Evolutionary conservation across 2,113 vertebrate species (phyloP), one percentile per base, ranked within the genome.

Genomic region (Ardeotis arabs): DNA sequence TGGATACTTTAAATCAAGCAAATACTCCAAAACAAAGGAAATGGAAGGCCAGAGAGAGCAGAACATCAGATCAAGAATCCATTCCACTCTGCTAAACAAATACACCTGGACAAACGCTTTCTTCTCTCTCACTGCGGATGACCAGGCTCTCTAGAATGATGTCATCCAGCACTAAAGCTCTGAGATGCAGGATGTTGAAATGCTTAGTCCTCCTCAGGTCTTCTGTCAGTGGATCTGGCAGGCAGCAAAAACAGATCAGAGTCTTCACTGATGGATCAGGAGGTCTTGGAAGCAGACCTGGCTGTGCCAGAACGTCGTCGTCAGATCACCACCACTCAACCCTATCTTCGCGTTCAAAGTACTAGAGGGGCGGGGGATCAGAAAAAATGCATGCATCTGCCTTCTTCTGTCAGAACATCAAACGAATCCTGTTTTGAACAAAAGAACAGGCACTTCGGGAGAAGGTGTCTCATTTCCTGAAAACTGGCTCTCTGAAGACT

Each of bases 21-120:
- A 89, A 87, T 56, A 87, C 70, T 94, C 58, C 66, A 92, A 95
- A 96, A 89, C 80, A 96, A 91, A 95, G 64, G 81, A 96, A 95
- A 41, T 75, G 56, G 84, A 91, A 97, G 84, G 91, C 47, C 64
- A 70, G 84, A 73, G 63, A 92, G 73, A 91, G 80, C 86, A 90
- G 79, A 84, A 78, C 73, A 90, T 1, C 76, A 87, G 91, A 68
- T 56, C 81, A 90, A 6, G 11, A 94, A 84, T 82, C 73, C 53
- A 52, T 39, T 59, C 56, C 47, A 28, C 74, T 92, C 66, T 78
- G 76, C 60, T 91, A 94, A 95, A 95, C 49, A 93, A 94, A 91
- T 67, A 84, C 86, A 87, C 87, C 87, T 95, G 89, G 69, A 87
- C 22, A 83, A 92, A 47, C 22, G 60, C 62, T 77, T 89, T 72